Conservation (phyloP, 2,113 vertebrate species). For the Taxidea taxus region DNA sequence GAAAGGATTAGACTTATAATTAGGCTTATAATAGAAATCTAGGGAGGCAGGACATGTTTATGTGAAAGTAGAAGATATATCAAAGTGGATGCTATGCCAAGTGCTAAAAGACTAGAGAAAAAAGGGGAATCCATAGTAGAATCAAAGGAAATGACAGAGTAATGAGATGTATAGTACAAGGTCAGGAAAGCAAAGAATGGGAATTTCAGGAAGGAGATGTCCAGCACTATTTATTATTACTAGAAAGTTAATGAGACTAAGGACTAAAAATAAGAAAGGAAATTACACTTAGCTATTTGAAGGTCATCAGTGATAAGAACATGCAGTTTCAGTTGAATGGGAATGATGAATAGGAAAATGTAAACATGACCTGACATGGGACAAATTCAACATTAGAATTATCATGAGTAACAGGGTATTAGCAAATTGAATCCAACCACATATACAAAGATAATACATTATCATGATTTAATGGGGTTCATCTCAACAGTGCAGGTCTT, state of each 20-base stretch:
- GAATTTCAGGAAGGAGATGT: neutral
- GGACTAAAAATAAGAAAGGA: neutral
- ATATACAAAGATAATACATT: neutral
- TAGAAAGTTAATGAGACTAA: neutral
- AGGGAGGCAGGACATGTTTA: neutral
- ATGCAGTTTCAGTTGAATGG: neutral
- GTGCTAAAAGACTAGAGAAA: neutral
- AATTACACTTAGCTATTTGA: neutral
- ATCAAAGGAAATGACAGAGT: neutral
- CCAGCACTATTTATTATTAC: neutral
- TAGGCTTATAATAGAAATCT: neutral
- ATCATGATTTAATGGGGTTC: neutral
- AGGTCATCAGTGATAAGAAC: neutral
- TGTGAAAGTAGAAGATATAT: neutral
- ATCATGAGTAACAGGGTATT: neutral
- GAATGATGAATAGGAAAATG: neutral
- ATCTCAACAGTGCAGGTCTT: neutral
- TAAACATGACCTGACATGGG: neutral
- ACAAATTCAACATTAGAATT: neutral
- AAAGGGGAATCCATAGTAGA: neutral
- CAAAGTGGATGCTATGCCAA: neutral
- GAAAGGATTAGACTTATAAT: too few relatives aligned
- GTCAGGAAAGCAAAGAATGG: neutral
- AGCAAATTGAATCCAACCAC: neutral
- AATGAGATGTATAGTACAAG: neutral